A percentile compares a stretch with the other conserved stretches of the same genome.
These are phyloP conservation scores for Epicauta chinensis DNA, from an alignment of 1,140 invertebrate species.

Conservation along the genomic window DNA sequence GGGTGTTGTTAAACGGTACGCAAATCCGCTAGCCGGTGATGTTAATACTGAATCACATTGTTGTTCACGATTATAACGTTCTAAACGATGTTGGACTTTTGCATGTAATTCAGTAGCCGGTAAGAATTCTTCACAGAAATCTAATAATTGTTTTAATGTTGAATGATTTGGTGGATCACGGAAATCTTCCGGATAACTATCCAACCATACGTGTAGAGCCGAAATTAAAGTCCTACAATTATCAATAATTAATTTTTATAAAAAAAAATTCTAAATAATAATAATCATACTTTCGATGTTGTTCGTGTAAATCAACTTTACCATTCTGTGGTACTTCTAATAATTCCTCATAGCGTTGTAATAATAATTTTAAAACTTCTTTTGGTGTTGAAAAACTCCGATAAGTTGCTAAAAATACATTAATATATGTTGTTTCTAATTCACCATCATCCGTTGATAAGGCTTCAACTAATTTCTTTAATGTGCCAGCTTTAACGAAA, in stretches of 20 bases:
- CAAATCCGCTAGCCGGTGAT: conserved; percentile 48
- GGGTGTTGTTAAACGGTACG: conserved; percentile 44
- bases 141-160: conserved; percentile 72
- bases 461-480: conserved; percentile 87
- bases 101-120: conserved; percentile 75
- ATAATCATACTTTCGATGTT: conserved; percentile 63
- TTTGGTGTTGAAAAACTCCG: conserved; percentile 73
- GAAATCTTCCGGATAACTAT: conserved; percentile 96
- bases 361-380: conserved; percentile 74
- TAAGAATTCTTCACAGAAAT: conserved; percentile 75
- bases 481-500: conserved; percentile 93
- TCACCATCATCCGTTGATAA: conserved; percentile 90
- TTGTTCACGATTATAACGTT: conserved; percentile 38
- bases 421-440: conserved; percentile 95
- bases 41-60: conserved; percentile 41
- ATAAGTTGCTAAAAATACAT: conserved; percentile 94
- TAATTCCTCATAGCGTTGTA: conserved; percentile 70
- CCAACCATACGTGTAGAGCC: conserved; percentile 92
- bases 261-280: background rate
- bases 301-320: conserved; percentile 50
- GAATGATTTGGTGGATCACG: conserved; percentile 77
- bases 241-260: conserved; percentile 4
- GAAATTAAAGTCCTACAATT: conserved; percentile 71
- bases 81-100: conserved; percentile 54
- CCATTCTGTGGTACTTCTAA: conserved; percentile 38